Base-by-base conservation (phyloP, 2,888 invertebrate genomes). In the Carterocephalus palaemon region DNA sequence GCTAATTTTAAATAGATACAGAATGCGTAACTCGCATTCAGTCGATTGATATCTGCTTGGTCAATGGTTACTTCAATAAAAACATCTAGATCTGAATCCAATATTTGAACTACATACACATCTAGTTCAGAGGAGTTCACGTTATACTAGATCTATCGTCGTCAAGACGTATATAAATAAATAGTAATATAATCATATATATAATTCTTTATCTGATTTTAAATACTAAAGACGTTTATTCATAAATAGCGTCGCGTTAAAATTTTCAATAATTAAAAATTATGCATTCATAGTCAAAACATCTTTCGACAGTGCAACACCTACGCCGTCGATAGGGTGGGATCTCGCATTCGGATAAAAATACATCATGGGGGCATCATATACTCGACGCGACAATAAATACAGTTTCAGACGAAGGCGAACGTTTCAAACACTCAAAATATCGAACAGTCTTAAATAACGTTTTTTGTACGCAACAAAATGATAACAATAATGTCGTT, bases 231-330 rank as follows among this genome's bases (percentile, higher is more conserved):
- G 66, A 70, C 67, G 70, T 75, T 74, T 79, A 77, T 67, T 72
- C 64, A 77, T 83, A 82, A 82, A 84, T 84, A 85, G 84, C 79
- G 73, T 79, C 77, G 79, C 74, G 79, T 82, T 82, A 78, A 77
- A 66, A 71, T 64, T 70, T 72, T 67, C 49, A 36, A 61, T 61
- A 41, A 12, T 41, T 26, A 16, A 41, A 26, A 39, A 29, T 29
- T 22, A 68, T 72, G 67, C 70, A 65, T 69, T 73, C 59, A 68
- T 70, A 64, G 66, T 66, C 56, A 60, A 64, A 70, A 63, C n/a
- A 70, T 66, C 72, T 31, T 24, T 41, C 33, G 33, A 42, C 28
- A 41, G 19, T 2, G 65, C 64, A 82, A 81, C 77, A 80, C 75
- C 71, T 75, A 79, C 73, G 71, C 72, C n/a, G 59, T 20, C 60